Percentiles rank a stretch among this genome's conserved stretches.
Conservation (phyloP, 2,888 invertebrate genomes). For the Diarsia mendica region DNA sequence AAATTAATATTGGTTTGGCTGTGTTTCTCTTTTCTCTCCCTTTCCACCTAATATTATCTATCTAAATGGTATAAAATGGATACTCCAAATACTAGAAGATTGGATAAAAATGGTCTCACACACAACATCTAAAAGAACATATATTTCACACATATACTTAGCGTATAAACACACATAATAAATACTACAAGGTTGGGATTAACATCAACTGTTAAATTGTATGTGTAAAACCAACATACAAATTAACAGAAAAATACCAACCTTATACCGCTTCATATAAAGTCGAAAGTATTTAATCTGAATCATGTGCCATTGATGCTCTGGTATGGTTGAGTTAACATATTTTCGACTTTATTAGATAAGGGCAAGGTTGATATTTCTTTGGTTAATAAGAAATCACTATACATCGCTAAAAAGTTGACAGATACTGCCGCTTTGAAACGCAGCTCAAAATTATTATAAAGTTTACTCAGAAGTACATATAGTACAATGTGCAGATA, state of each 20-base stretch:
- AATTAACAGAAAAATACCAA: no score
- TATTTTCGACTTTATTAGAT: slow-evolving; percentile 13
- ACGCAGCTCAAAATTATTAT: neutral
- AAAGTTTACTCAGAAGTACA: no score
- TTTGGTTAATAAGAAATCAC: neutral
- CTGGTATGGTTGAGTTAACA: neutral
- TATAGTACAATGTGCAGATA: no score
- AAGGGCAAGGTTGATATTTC: neutral
- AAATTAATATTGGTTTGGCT: slow-evolving; percentile 86
- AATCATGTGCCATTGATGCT: neutral
- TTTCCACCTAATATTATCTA: neutral
- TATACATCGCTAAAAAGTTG: neutral
- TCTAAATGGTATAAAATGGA: neutral
- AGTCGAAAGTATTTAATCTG: neutral
- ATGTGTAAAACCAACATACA: no score
- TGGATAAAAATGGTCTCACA: neutral
- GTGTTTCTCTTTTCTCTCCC: slow-evolving; percentile 78
- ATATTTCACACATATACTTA: neutral
- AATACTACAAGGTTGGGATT: no score
- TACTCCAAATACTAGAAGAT: neutral
- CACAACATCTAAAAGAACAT: neutral
- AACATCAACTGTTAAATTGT: no score
- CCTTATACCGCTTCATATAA: neutral
- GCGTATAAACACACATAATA: neutral
- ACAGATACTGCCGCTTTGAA: neutral